A percentile compares a stretch with the other conserved stretches of the same genome.
Evolutionary conservation across 2,888 invertebrate species (phyloP).

Genomic region (Torymus auratus): DNA sequence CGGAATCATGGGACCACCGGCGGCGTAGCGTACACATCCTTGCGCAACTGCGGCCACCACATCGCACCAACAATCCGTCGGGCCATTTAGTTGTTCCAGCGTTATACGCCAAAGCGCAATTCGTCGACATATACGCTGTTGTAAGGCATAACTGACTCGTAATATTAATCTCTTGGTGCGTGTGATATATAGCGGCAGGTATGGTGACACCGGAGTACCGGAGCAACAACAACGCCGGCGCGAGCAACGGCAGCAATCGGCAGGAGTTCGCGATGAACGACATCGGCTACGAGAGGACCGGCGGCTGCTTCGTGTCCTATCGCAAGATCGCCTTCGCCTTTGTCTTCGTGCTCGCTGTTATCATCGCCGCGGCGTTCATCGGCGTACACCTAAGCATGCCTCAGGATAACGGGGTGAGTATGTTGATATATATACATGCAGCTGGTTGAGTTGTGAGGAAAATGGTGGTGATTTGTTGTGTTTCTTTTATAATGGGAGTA

Average conservation of each 20-base stretch:
- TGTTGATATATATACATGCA: not conserved
- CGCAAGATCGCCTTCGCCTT: constrained; percentile 77
- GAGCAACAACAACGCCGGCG: constrained; percentile 73
- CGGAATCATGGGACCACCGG: too few species aligned
- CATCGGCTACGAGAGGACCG: constrained; percentile 80
- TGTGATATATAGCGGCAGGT: constrained; percentile 48
- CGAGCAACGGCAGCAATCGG: constrained; percentile 76
- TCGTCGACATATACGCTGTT: too few species aligned
- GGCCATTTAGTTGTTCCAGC: too few species aligned
- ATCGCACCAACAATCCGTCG: too few species aligned
- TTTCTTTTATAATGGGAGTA: too few species aligned
- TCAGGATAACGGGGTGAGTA: constrained; percentile 63
- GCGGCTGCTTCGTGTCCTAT: constrained; percentile 81
- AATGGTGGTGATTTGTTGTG: too few species aligned
- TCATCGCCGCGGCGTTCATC: constrained; percentile 68
- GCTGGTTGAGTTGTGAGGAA: too few species aligned
- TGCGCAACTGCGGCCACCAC: too few species aligned
- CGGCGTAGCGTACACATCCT: too few species aligned
- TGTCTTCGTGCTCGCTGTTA: constrained; percentile 64
- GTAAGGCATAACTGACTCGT: too few species aligned
- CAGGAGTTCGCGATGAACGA: constrained; percentile 79
- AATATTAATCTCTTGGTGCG: too few species aligned
- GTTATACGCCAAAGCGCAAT: too few species aligned
- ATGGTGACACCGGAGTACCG: constrained; percentile 40
- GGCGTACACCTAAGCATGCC: constrained; percentile 68